Percentiles rank a stretch among this genome's conserved stretches.
phyloP scores from a whole-genome alignment of 2,888 invertebrate species.

The Athalia circularis region DNA sequence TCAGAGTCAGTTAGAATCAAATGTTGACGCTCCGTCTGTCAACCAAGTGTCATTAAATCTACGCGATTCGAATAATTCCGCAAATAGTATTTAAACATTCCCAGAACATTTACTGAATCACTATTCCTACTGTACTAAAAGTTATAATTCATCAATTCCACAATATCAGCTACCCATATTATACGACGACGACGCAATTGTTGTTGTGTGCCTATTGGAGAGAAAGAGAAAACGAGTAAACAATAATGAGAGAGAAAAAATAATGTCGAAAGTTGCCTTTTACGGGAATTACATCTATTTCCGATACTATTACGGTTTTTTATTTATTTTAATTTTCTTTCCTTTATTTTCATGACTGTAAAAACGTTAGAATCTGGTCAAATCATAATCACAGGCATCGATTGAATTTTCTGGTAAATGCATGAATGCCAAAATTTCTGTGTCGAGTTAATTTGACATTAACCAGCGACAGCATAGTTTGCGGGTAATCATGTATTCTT shows the following conservation, averaged over 20 bases:
- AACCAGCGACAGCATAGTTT: too few species aligned
- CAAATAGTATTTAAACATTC: too few species aligned
- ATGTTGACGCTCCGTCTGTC: constrained; percentile 54
- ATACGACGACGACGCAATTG: constrained; percentile 24
- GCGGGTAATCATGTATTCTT: too few species aligned
- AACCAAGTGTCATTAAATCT: constrained; percentile 12
- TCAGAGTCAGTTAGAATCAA: constrained; percentile 12
- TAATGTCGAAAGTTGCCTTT: constrained; percentile 29
- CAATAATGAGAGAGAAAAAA: not conserved
- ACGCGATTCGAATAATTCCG: not conserved
- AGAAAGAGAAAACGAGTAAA: constrained; percentile 20
- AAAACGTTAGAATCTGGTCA: not conserved
- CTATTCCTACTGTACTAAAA: not conserved
- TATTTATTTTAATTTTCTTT: not conserved
- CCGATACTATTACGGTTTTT: not conserved
- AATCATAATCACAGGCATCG: not conserved
- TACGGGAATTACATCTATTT: not conserved
- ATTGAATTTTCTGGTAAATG: not conserved
- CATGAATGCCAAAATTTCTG: too few species aligned
- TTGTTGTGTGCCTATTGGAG: constrained; percentile 5
- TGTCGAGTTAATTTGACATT: too few species aligned
- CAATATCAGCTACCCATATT: not conserved
- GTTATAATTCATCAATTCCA: not conserved
- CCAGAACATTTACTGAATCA: not conserved
- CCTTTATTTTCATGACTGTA: not conserved